A percentile compares a stretch with the other conserved stretches of the same genome.
phyloP scores from a whole-genome alignment of 2,888 invertebrate genomes.

The Brachycybe producta region DNA sequence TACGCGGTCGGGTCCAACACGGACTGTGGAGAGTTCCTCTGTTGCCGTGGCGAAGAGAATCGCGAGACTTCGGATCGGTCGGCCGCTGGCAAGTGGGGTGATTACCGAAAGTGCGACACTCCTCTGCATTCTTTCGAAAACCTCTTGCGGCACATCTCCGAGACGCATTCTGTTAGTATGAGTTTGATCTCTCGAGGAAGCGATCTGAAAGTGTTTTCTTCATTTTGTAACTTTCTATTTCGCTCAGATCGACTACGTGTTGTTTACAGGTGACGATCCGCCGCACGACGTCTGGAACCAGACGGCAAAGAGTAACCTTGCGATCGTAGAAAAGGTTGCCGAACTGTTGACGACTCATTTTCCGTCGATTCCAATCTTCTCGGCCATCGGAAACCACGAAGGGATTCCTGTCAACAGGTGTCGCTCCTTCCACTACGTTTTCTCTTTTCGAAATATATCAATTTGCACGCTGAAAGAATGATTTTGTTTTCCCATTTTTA shows the following conservation, averaged over 20 bases:
- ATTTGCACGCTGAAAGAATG: background rate
- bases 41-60: slow-evolving; percentile 52
- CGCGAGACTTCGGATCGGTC: slow-evolving; percentile 25
- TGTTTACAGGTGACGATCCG: slow-evolving; percentile 93
- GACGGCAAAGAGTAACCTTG: slow-evolving; percentile 58
- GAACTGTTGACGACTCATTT: slow-evolving; percentile 74
- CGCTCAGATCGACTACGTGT: slow-evolving; percentile 41
- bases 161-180: slow-evolving; percentile 66
- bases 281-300: slow-evolving; percentile 93
- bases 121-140: slow-evolving; percentile 84
- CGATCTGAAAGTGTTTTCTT: background rate
- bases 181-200: no score
- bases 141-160: slow-evolving; percentile 76
- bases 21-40: slow-evolving; percentile 58
- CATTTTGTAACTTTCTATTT: no score
- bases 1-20: slow-evolving; percentile 55
- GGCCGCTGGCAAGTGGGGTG: slow-evolving; percentile 85
- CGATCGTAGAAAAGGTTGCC: slow-evolving; percentile 71
- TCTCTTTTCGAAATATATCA: background rate
- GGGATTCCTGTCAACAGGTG: slow-evolving; percentile 88
- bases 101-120: slow-evolving; percentile 87
- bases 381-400: slow-evolving; percentile 92
- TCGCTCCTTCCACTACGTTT: slow-evolving; percentile 29
- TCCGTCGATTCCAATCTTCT: slow-evolving; percentile 82
- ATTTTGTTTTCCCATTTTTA: background rate